A percentile compares a stretch with the other conserved stretches of the same genome.
These are phyloP conservation scores for Crossaster papposus DNA, from an alignment of 53 echinoderm and acorn worm genomes.

Conservation along the genomic window DNA sequence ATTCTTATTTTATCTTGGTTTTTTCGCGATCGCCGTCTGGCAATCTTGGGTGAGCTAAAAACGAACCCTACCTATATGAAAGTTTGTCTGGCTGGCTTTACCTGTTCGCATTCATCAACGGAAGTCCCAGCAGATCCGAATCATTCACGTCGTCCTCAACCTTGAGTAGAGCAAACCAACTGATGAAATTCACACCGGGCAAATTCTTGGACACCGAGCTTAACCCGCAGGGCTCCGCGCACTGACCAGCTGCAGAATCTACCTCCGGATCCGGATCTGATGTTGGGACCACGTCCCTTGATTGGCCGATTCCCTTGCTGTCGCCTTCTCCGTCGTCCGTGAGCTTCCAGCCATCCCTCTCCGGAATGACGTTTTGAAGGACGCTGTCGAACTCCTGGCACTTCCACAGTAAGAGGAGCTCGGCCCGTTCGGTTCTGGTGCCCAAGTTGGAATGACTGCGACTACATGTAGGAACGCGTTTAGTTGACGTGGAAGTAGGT, in stretches of 20 bases:
- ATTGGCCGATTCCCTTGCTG: not conserved
- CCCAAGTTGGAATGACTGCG: not conserved
- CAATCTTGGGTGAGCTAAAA: no score
- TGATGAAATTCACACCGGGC: slow-evolving; percentile 56
- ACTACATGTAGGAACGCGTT: not conserved
- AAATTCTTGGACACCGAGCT: slow-evolving; percentile 48
- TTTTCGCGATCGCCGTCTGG: no score
- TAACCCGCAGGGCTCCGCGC: slow-evolving; percentile 56
- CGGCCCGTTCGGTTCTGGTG: slow-evolving; percentile 25
- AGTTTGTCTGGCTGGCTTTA: not conserved
- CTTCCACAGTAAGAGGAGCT: slow-evolving; percentile 70
- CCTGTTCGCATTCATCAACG: not conserved
- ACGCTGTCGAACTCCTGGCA: slow-evolving; percentile 66
- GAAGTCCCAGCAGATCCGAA: not conserved
- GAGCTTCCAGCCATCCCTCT: slow-evolving; percentile 67
- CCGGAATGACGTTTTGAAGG: slow-evolving; percentile 55
- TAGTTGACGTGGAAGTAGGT: not conserved
- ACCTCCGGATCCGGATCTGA: slow-evolving; percentile 12
- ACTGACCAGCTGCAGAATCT: slow-evolving; percentile 21
- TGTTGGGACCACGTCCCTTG: not conserved
- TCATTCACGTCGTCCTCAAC: not conserved
- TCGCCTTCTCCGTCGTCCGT: slow-evolving; percentile 51
- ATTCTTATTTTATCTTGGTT: no score
- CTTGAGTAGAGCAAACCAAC: slow-evolving; percentile 81
- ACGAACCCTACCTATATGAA: not conserved